These are phyloP conservation scores for Masnerella sp. DNA, from an alignment of 2,888 invertebrate species.

Conservation along the genomic window DNA sequence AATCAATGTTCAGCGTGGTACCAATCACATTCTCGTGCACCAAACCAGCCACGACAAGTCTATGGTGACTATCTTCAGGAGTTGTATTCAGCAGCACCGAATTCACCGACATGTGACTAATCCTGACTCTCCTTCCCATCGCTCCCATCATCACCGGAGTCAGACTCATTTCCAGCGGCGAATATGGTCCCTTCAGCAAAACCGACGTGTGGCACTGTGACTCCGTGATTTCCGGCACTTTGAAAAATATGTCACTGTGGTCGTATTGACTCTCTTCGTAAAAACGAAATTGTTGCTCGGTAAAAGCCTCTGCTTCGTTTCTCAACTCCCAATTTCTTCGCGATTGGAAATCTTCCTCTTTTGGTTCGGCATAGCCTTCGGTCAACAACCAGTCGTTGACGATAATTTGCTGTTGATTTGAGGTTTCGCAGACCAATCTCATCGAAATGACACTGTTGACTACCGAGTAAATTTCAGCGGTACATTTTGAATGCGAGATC, in stretches of 20 bases:
- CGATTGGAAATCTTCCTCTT: slow-evolving; percentile 89
- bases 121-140: slow-evolving; percentile 80
- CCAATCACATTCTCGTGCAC: slow-evolving; percentile 80
- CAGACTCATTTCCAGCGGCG: slow-evolving; percentile 88
- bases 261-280: slow-evolving; percentile 69
- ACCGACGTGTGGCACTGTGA: slow-evolving; percentile 77
- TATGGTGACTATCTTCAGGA: slow-evolving; percentile 84
- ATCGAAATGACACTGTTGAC: slow-evolving; percentile 86
- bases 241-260: slow-evolving; percentile 58
- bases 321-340: slow-evolving; percentile 75
- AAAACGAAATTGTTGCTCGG: slow-evolving; percentile 67
- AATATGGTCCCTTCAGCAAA: slow-evolving; percentile 85
- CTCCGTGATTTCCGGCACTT: slow-evolving; percentile 68
- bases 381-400: slow-evolving; percentile 84
- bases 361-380: slow-evolving; percentile 82
- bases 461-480: slow-evolving; percentile 85
- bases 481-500: slow-evolving; percentile 13
- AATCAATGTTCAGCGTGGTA: slow-evolving; percentile 81
- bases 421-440: slow-evolving; percentile 78
- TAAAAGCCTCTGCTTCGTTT: slow-evolving; percentile 64
- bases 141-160: slow-evolving; percentile 82
- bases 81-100: slow-evolving; percentile 89
- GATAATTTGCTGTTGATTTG: slow-evolving; percentile 64
- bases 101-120: slow-evolving; percentile 92
- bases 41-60: slow-evolving; percentile 83